phyloP scores from a whole-genome alignment of 1,140 invertebrate species.

The Bombus balteatus region DNA sequence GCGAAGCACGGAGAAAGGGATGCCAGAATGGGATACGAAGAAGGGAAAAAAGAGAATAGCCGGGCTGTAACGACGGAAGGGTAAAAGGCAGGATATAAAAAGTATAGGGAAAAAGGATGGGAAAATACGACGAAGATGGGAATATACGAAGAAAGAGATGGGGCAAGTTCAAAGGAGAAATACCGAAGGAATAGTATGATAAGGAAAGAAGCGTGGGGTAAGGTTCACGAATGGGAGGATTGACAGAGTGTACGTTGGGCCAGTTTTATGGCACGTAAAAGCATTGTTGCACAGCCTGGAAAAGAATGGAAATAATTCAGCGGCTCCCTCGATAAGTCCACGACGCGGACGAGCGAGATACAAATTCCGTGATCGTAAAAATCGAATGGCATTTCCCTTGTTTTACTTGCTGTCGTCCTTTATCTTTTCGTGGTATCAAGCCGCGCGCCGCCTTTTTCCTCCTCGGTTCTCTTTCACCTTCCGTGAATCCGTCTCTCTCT shows the following conservation, averaged over 20 bases:
- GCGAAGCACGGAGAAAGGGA: neutral
- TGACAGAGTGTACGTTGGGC: constrained; percentile 60
- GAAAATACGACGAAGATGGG: neutral
- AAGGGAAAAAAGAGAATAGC: neutral
- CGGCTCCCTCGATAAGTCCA: constrained; percentile 73
- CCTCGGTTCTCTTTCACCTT: neutral
- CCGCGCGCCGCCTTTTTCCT: neutral
- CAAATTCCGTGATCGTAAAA: constrained; percentile 79
- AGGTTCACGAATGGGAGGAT: constrained; percentile 12
- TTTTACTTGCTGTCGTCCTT: constrained; percentile 47
- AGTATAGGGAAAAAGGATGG: neutral
- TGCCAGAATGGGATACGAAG: neutral
- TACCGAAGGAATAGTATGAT: neutral
- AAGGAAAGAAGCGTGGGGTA: neutral
- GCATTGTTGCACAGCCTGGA: constrained; percentile 72
- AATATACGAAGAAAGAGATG: neutral
- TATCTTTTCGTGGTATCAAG: constrained; percentile 17
- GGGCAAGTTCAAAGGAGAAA: neutral
- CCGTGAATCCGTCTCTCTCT: neutral
- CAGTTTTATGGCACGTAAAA: constrained; percentile 79
- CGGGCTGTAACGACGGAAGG: neutral
- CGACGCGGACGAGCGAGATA: constrained; percentile 65
- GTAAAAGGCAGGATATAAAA: constrained; percentile 20
- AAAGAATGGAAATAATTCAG: constrained; percentile 81
- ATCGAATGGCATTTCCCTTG: constrained; percentile 61